Evolutionary conservation across 1,140 invertebrate genomes (phyloP), one percentile per base, ranked within the genome.

Genomic region (Drosophila lacertosa): DNA sequence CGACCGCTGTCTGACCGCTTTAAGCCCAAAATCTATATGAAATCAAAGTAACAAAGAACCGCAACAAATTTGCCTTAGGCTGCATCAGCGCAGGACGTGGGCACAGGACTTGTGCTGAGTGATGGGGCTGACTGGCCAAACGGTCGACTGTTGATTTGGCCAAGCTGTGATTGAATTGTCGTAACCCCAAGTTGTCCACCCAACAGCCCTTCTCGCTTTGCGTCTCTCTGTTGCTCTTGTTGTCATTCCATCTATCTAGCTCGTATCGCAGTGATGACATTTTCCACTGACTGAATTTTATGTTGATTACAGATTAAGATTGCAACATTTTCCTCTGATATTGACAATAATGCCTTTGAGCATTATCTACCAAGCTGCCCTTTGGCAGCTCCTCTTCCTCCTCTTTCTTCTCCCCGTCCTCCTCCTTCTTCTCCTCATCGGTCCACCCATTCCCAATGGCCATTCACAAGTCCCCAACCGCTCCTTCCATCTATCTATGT

Each of bases 221-320:
- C 37, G n/a, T 13, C 4, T 26, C 16, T 37, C 20, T 48, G 2
- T 44, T 35, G 1, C 24, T 22, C 50, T 10, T 20, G 18, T 58
- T 45, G 15, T 4, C 22, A 58, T 16, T 65, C 42, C 57, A 57
- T 65, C 62, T 48, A 32, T 68, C 39, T 50, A 24, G 33, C 50
- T 69, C 58, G 47, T 39, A 66, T 54, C 48, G 57, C 44, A 40
- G 44, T 80, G 82, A 86, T 86, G 82, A 78, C 82, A 86, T 86
- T 86, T 86, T 86, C 77, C 82, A 86, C 65, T 88, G 82, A 72
- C 82, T 86, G 82, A 86, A 77, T 88, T 86, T 86, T 88, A 86
- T 86, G 82, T 86, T 86, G 82, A 86, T 88, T 86, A 86, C 82
- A 88, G 82, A 86, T 86, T 88, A 84, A 84, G 80, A 84, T 84